Base-by-base conservation (phyloP, 2,113 vertebrate genomes). In the Gambusia affinis region DNA sequence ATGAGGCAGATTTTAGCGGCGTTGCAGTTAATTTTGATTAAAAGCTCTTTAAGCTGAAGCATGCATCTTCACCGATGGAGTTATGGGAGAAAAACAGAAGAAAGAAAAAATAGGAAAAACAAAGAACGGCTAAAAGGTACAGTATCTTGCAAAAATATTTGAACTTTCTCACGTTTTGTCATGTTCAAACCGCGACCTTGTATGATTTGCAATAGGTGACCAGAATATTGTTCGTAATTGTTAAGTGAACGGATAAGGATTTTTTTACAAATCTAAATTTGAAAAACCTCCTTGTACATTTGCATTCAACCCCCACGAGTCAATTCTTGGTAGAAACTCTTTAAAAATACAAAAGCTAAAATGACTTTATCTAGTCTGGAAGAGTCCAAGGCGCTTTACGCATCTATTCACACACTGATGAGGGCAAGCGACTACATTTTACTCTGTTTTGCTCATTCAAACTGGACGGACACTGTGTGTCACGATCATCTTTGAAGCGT, bases 1-100 rank as follows among this genome's bases (percentile, higher is more conserved):
- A 77, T 69, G 65, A 90, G 84, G 84, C 87, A 79, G 80, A 88
- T 85, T 91, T 88, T 83, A 76, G 83, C 86, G 74, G 85, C 74
- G 80, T 86, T 82, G 85, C 61, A 75, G 83, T 89, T 86, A 69
- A 89, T 79, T 79, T 81, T 83, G 75, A 74, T 72, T 70, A 78
- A 84, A 83, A 87, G 72, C 77, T 81, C 81, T 85, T 90, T 65
- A 90, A 84, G 89, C 89, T 89, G 85, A 92, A 89, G 92, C 91
- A 92, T 93, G 91, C 88, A 84, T 93, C 87, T 83, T 91, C 82
- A 81, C 80, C 87, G 80, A 85, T 51, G 75, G 44, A 75, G 80
- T 78, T 85, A 62, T 77, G 51, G 4, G 75, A 88, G 66, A 67
- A 17, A 51, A 73, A 79, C 69, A 65, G 33, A 67, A 42, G 24